Percentiles rank a stretch among this genome's conserved stretches.
Conservation (phyloP, 2,797 vertebrate genomes). For the Sardinella longiceps region DNA sequence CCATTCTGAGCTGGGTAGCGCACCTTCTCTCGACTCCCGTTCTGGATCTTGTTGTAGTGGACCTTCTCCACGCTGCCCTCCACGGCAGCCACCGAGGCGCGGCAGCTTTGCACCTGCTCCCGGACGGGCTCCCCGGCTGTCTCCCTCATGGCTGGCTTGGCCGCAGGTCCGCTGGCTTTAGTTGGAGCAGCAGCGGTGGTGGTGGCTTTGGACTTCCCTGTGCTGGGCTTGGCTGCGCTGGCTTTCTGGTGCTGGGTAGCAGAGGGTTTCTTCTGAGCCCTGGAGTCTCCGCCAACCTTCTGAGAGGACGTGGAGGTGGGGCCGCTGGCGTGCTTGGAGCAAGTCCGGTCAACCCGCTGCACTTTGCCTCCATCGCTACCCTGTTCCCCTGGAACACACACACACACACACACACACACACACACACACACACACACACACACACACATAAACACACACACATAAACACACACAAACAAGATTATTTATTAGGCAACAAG, state of each 20-base stretch:
- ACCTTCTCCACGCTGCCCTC: slow-evolving; percentile 47
- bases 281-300: slow-evolving; percentile 64
- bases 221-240: slow-evolving; percentile 19
- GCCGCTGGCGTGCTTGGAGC: slow-evolving; percentile 78
- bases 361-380: slow-evolving; percentile 86
- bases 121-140: slow-evolving; percentile 67
- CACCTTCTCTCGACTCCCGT: slow-evolving; percentile 45
- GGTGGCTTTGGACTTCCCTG: background rate
- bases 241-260: slow-evolving; percentile 47
- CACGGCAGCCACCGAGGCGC: background rate
- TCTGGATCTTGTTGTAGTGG: slow-evolving; percentile 38
- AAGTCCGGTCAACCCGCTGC: slow-evolving; percentile 79
- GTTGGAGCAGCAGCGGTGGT: background rate
- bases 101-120: slow-evolving; percentile 34
- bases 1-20: slow-evolving; percentile 45
- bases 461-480: slow-evolving; percentile 39
- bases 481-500: slow-evolving; percentile 66
- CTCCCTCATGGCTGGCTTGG: slow-evolving; percentile 63
- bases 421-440: slow-evolving; percentile 33
- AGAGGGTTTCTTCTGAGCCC: slow-evolving; percentile 47
- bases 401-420: slow-evolving; percentile 41
- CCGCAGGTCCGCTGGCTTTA: slow-evolving; percentile 34
- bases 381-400: slow-evolving; percentile 76
- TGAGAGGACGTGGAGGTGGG: slow-evolving; percentile 72
- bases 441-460: slow-evolving; percentile 16